Evolutionary conservation across 2,888 invertebrate genomes (phyloP).

Genomic region (Nemoura dubitans): DNA sequence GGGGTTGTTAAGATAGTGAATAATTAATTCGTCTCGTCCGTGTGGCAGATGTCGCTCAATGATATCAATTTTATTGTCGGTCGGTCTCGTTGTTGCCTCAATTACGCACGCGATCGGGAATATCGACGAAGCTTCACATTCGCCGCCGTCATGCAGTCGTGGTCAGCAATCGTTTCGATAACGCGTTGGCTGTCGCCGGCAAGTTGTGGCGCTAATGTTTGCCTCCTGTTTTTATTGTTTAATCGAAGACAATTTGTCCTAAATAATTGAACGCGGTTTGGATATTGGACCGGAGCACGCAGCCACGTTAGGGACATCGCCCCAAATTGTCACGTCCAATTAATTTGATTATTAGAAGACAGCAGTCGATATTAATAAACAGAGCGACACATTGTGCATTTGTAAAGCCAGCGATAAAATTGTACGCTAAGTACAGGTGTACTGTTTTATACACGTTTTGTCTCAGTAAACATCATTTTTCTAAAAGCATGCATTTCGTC

Average conservation of each 20-base stretch:
- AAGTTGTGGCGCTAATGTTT: background rate
- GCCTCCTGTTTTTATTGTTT: background rate
- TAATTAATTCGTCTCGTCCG: conserved; percentile 29
- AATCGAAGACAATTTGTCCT: background rate
- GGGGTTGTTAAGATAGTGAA: conserved; percentile 28
- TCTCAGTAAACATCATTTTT: background rate
- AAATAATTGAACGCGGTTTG: background rate
- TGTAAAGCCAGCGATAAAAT: background rate
- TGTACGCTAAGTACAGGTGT: background rate
- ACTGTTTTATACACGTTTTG: too few species aligned
- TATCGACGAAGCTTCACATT: background rate
- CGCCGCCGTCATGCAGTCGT: background rate
- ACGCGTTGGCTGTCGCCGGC: background rate
- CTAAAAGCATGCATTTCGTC: background rate
- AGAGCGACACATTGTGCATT: background rate
- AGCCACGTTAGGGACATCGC: background rate
- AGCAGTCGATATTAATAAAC: background rate
- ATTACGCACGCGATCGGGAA: conserved; percentile 23
- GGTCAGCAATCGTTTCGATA: too few species aligned
- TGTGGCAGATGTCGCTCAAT: conserved; percentile 44
- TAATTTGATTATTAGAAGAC: background rate
- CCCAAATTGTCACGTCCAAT: background rate
- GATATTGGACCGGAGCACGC: background rate
- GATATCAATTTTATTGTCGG: conserved; percentile 44
- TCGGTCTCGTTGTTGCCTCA: background rate